These are phyloP conservation scores for Zeugodacus cucurbitae DNA, from an alignment of 1,140 invertebrate genomes.

Conservation along the genomic window DNA sequence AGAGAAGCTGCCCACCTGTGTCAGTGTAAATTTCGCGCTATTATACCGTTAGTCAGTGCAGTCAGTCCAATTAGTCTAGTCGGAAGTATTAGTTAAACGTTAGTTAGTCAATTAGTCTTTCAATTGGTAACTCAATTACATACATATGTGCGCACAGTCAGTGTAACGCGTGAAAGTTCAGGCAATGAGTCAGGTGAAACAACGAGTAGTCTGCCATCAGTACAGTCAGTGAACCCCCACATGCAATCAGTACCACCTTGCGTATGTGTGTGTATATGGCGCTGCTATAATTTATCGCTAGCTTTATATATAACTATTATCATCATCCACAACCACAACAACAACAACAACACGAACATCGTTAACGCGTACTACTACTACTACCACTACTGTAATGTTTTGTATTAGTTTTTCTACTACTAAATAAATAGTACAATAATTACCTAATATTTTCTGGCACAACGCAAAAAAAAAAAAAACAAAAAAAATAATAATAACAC, in stretches of 20 bases:
- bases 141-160: background rate
- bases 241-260: background rate
- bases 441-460: constrained; percentile 21
- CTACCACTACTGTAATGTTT: background rate
- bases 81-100: background rate
- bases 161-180: background rate
- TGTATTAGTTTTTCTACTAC: constrained; percentile 17
- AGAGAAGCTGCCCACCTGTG: background rate
- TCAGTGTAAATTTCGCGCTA: background rate
- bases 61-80: constrained; percentile 1
- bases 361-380: background rate
- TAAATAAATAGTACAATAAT: constrained; percentile 12
- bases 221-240: background rate
- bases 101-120: constrained; percentile 13
- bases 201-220: background rate
- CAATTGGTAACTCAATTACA: constrained; percentile 2
- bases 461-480: background rate
- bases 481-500: background rate
- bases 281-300: constrained; percentile 11
- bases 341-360: background rate
- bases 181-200: background rate
- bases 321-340: constrained; percentile 6
- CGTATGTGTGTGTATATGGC: background rate
- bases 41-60: background rate
- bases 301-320: background rate